Conservation (phyloP, 2,888 invertebrate genomes). For the Noctua janthe region DNA sequence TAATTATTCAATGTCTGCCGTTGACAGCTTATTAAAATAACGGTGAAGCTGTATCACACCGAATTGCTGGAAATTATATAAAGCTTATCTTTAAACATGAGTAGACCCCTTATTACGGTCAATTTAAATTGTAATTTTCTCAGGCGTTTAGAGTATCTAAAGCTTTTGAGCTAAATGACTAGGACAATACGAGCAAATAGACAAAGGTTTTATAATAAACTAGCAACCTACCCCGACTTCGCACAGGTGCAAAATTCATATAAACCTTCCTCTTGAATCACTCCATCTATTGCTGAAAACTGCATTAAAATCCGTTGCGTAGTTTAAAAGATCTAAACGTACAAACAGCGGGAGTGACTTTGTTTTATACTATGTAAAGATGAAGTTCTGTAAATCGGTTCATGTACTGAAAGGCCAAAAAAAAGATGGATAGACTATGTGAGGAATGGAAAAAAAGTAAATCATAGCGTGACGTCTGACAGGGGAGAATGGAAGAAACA, state of each 20-base stretch:
- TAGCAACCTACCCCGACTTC: too few relatives aligned
- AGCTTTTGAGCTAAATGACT: background rate
- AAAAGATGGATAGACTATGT: background rate
- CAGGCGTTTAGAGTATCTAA: background rate
- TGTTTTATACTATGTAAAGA: too few relatives aligned
- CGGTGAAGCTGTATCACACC: constrained; percentile 9
- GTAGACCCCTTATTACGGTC: background rate
- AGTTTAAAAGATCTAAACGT: too few relatives aligned
- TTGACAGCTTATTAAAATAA: constrained; percentile 39
- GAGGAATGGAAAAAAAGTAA: background rate
- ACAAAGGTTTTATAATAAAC: background rate
- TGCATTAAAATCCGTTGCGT: too few relatives aligned
- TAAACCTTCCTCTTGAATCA: too few relatives aligned
- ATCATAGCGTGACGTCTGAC: background rate
- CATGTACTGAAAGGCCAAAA: background rate
- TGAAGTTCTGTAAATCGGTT: background rate
- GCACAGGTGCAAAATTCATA: too few relatives aligned
- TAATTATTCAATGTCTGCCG: constrained; percentile 26
- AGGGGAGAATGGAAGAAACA: background rate
- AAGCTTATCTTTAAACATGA: constrained; percentile 13
- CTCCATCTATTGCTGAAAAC: too few relatives aligned
- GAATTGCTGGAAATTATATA: constrained; percentile 24
- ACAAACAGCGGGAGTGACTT: too few relatives aligned
- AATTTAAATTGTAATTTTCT: background rate
- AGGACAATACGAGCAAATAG: background rate